Evolutionary conservation across 2,113 vertebrate genomes (phyloP), one percentile per base, ranked within the genome.

Genomic region (Caloenas nicobarica): DNA sequence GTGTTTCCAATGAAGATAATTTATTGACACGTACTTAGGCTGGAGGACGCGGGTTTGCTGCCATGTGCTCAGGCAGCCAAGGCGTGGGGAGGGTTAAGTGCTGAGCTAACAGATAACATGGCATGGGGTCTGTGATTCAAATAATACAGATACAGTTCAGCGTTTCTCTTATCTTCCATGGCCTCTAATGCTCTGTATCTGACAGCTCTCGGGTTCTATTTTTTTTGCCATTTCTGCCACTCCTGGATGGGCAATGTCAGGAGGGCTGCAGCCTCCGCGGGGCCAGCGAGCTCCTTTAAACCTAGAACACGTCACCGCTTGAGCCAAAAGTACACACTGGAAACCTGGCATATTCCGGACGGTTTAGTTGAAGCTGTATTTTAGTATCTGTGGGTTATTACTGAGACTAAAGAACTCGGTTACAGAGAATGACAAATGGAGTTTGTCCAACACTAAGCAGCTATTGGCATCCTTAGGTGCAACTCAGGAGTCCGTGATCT

Each of bases 381-480:
- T 96, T 68, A 81, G 46, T 94, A 94, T 95, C 80, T 95, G 81
- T 72, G 74, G 86, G 83, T 97, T 97, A 97, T 96, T 97, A 97
- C 96, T 79, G 95, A 96, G 89, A 95, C 94, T 93, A 95, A 96
- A 97, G 89, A 93, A 96, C 95, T 91, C 77, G 5, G 93, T 40
- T 74, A 71, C 74, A 88, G 77, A 71, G 70, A 93, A 84, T 87
- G 96, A 96, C 93, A 95, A 97, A 95, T 92, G 91, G 34, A 84
- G 94, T 97, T 97, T 97, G 96, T 97, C 95, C 96, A 93, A 97
- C 85, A 72, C 80, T 61, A 95, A 96, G 95, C 95, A 98, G 97
- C 95, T 97, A 97, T 97, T 97, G 97, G 97, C 97, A 97, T 96
- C 96, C 92, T 74, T 87, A 92, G 91, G 93, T 96, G 91, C 94